A percentile compares a stretch with the other conserved stretches of the same genome.
These are phyloP conservation scores for Geotrypetes seraphini DNA, from an alignment of 2,797 vertebrate genomes.

Conservation along the genomic window DNA sequence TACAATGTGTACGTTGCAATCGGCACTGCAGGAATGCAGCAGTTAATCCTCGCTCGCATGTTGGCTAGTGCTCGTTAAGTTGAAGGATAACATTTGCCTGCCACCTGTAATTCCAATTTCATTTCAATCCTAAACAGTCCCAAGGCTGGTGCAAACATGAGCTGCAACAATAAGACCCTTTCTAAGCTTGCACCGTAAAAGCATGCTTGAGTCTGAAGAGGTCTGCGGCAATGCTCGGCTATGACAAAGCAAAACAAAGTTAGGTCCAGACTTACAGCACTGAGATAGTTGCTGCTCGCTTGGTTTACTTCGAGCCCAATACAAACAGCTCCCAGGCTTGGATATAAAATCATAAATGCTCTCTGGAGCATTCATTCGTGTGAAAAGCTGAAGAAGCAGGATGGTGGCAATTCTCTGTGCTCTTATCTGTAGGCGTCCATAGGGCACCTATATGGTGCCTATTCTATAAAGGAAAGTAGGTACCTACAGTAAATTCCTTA, in stretches of 20 bases:
- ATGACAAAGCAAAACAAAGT: not conserved
- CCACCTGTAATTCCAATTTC: no score
- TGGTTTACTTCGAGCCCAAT: not conserved
- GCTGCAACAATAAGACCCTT: not conserved
- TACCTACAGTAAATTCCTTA: no score
- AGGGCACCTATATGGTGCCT: no score
- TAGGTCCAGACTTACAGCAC: not conserved
- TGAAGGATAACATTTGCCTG: no score
- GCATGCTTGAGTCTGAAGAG: not conserved
- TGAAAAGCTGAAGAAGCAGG: no score
- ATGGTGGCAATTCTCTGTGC: no score
- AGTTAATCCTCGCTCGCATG: not conserved
- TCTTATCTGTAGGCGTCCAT: no score
- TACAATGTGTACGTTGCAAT: not conserved
- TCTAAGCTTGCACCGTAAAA: not conserved
- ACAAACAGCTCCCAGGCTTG: not conserved
- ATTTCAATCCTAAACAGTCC: not conserved
- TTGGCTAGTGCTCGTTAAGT: slow-evolving; percentile 3
- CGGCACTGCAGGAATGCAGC: not conserved
- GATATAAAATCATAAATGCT: not conserved
- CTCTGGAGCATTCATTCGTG: no score
- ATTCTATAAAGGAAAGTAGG: no score
- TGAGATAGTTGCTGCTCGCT: no score
- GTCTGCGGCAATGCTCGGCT: not conserved
- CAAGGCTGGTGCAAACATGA: not conserved